Evolutionary conservation across 2,888 invertebrate species (phyloP).

Genomic region (Chalcosyrphus nemorum): DNA sequence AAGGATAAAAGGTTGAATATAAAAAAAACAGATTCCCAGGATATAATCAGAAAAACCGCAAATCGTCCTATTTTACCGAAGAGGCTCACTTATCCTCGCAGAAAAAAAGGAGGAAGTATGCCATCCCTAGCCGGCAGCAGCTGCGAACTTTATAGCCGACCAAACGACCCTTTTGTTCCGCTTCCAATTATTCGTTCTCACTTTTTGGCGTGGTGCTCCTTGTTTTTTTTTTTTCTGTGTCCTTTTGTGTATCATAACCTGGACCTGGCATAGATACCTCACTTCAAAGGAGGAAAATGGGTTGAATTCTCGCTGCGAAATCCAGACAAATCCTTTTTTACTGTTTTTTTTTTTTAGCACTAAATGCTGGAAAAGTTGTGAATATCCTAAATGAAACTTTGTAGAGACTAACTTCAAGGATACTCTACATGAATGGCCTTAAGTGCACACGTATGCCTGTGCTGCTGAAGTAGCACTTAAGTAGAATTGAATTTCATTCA

Average conservation of each 20-base stretch:
- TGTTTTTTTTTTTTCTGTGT: constrained; percentile 25
- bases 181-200: constrained; percentile 46
- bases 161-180: constrained; percentile 64
- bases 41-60: constrained; percentile 63
- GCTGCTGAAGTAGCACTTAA: not conserved
- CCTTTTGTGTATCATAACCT: constrained; percentile 5
- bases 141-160: constrained; percentile 44
- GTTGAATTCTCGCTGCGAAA: not conserved
- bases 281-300: not conserved
- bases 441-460: not conserved
- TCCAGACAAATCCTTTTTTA: not conserved
- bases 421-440: not conserved
- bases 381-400: not conserved
- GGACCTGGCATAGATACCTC: constrained; percentile 8
- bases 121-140: constrained; percentile 47
- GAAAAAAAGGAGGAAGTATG: constrained; percentile 44
- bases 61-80: constrained; percentile 67
- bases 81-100: constrained; percentile 54
- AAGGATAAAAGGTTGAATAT: constrained; percentile 42
- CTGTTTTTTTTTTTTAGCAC: not conserved
- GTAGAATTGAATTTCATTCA: not conserved
- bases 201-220: constrained; percentile 27
- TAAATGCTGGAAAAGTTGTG: not conserved
- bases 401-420: not conserved
- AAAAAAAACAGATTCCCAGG: constrained; percentile 54